Evolutionary conservation across 2,888 invertebrate species (phyloP), one percentile per base, ranked within the genome.

Genomic region (Taenaris catops): DNA sequence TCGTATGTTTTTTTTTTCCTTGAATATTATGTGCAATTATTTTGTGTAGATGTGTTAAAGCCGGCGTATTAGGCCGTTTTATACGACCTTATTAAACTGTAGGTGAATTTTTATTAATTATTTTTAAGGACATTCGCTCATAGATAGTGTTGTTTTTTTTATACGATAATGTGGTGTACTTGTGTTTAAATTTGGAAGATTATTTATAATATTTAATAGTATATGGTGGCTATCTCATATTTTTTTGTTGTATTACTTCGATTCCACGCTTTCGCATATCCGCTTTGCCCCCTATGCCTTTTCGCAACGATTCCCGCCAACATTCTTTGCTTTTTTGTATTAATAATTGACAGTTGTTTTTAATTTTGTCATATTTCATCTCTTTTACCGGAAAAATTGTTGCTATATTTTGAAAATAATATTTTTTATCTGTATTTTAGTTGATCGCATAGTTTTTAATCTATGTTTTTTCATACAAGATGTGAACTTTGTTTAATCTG

Each of bases 11-110:
- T 36, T 37, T 33, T 19, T 35, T 21, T 34, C 16, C 25, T 21
- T 31, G 6, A 20, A 23, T 25, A 21, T 31, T 20, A 24, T 33
- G 38, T 38, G 8, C 34, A 38, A 10, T 33, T 34, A 10, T 18
- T 18, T 39, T 32, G 21, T 11, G 29, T 43, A 43, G 39, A 38
- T 38, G 38, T 25, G 10, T 27, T 19, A 19, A 38, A 36, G 31
- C 20, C 12, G 25, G 12, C 20, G 8, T 6, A 7, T 10, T 38
- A 41, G 41, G 34, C 3, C 3, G 20, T 19, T 32, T 36, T 25
- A 12, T 26, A 32, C n/a, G 10, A 19, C 12, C 25, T 35, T 28
- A n/a, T 28, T 8, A 25, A 5, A 21, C 7, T 16, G 4, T 26
- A 26, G 25, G 21, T 32, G 31, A 7, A 11, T 11, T 25, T 31